Evolutionary conservation across 2,888 invertebrate species (phyloP), one percentile per base, ranked within the genome.

Genomic region (Lithophane leautieri): DNA sequence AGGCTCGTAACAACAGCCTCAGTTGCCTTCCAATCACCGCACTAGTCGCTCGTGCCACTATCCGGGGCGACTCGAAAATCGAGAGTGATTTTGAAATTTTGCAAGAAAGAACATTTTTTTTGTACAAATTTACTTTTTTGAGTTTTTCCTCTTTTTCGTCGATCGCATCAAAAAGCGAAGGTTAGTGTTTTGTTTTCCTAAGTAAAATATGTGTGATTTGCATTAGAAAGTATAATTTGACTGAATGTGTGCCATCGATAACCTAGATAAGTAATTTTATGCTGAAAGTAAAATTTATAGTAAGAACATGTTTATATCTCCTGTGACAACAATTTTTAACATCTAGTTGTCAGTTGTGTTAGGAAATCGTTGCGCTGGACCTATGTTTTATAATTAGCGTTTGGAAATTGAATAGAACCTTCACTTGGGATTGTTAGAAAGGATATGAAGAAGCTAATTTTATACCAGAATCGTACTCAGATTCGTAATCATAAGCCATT

Each of bases 21-120:
- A 90, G 90, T 90, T 82, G 78, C 76, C 81, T 82, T 81, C 78
- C 28, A 83, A 81, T 69, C 86, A 82, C 81, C 84, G 86, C 78
- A 85, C 76, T 16, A 66, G 83, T 69, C 85, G 82, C 86, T 82
- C 84, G 86, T 61, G 62, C 70, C 54, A 60, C 62, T 58, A 58
- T n/a, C 22, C 11, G 58, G 58, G 67, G 78, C 79, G 81, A 73
- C 76, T 54, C 72, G 69, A 65, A 72, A 74, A 68, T 63, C 87
- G 87, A 77, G 87, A 73, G 88, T 87, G 88, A 79, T 76, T 61
- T 83, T 68, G 62, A 72, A 71, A 65, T 68, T 73, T 68, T 65
- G 28, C 63, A 68, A 63, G 76, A 56, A 75, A 68, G 40, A 19
- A 65, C 4, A 0, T 11, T 54, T 60, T 75, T 70, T 78, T 63